Base-by-base conservation (phyloP, 2,113 vertebrate species). In the Oreochromis aureus region DNA sequence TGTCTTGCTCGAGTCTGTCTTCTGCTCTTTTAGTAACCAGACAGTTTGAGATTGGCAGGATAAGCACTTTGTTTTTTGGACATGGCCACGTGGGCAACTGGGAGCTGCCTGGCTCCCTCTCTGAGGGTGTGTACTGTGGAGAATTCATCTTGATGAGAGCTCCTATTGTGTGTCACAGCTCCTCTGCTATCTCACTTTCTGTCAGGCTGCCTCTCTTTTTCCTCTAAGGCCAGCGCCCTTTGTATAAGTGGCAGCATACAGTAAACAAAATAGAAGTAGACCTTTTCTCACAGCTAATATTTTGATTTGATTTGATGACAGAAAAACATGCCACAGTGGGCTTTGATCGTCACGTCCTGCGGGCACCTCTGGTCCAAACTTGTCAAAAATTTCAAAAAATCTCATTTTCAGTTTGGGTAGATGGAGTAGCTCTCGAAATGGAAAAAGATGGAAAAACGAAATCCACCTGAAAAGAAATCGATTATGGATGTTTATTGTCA, bases 61-160 rank as follows among this genome's bases (percentile, higher is more conserved):
- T 93, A 86, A 87, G 82, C 73, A 63, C 84, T 89, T 81, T 89
- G 89, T 86, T 89, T 87, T 82, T 81, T 86, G 87, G 89, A 59
- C 61, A 58, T 58, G 34, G 86, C 58, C 73, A 51, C 19, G 24
- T 53, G 30, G 63, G 46, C 80, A 61, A 54, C 83, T 53, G 24
- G 81, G 81, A 86, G 84, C 78, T 71, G 73, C 82, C 87, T 91
- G 91, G 89, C 91, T 80, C 81, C 71, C 81, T 84, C 19, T 18
- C 78, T 55, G 87, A 88, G 76, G 54, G 24, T 58, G 87, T 80
- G 63, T 7, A 24, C 87, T 92, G 89, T 86, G 90, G 88, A 87
- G 87, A 87, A 91, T 89, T 93, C 69, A 90, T 87, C 91, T 84
- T 86, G 88, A 92, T 89, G 86, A 86, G 80, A 83, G 88, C 55